Percentiles rank a stretch among this genome's conserved stretches.
Evolutionary conservation across 92 coral and sea anemone species (phyloP).

Genomic region (Pocillopora grandis): DNA sequence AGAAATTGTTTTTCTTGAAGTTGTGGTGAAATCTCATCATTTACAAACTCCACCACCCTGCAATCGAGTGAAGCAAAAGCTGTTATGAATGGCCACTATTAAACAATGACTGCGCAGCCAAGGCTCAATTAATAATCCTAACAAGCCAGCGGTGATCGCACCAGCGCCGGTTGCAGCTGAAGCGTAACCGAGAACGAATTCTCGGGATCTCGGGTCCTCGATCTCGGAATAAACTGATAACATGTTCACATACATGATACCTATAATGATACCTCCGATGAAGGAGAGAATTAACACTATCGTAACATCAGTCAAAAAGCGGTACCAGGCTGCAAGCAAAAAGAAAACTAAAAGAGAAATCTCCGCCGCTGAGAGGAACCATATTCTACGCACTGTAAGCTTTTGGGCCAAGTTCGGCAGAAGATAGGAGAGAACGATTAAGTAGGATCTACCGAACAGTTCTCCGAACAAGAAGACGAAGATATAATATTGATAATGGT

Average conservation of each 20-base stretch:
- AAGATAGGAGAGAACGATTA: slow-evolving; percentile 64
- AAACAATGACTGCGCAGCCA: slow-evolving; percentile 87
- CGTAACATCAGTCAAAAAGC: slow-evolving; percentile 68
- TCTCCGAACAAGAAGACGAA: slow-evolving; percentile 82
- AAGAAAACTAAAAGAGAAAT: slow-evolving; percentile 64
- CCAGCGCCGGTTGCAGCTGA: slow-evolving; percentile 91
- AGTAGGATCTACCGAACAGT: slow-evolving; percentile 80
- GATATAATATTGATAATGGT: slow-evolving; percentile 86
- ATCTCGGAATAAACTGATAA: slow-evolving; percentile 69
- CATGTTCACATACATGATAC: slow-evolving; percentile 84
- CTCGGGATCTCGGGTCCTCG: slow-evolving; percentile 65
- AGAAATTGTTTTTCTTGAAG: background rate
- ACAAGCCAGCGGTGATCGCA: slow-evolving; percentile 77
- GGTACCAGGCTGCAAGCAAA: slow-evolving; percentile 76
- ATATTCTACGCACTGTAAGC: slow-evolving; percentile 62
- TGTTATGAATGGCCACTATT: slow-evolving; percentile 52
- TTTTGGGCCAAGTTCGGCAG: slow-evolving; percentile 55
- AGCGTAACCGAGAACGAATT: slow-evolving; percentile 85
- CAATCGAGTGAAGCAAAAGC: slow-evolving; percentile 75
- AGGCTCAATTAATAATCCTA: slow-evolving; percentile 78
- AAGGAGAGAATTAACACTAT: slow-evolving; percentile 62
- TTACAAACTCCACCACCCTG: slow-evolving; percentile 47
- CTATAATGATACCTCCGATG: slow-evolving; percentile 79
- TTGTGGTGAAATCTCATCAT: background rate
- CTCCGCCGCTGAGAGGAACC: slow-evolving; percentile 68